Conservation (phyloP, 2,113 vertebrate species). For the Leiothrix lutea region DNA sequence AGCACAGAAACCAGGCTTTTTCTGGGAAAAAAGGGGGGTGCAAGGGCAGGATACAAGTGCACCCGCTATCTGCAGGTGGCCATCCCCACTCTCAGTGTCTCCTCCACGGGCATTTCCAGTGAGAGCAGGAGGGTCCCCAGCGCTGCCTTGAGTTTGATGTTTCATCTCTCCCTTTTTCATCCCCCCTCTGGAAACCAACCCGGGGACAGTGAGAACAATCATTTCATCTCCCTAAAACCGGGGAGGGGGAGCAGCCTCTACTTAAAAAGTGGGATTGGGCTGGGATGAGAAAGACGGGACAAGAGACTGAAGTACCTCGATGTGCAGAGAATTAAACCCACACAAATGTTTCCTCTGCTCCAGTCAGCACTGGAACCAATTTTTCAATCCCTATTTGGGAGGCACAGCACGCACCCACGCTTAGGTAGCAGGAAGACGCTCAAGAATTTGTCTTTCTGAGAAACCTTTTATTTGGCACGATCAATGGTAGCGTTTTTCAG, state of each 20-base stretch:
- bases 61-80: neutral
- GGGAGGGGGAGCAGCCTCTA: fast-evolving
- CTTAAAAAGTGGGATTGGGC: neutral
- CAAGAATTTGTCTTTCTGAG: conserved; percentile 41
- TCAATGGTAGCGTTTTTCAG: neutral
- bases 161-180: neutral
- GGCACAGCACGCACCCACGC: neutral
- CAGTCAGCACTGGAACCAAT: neutral
- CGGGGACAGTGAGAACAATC: fast-evolving
- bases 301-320: neutral
- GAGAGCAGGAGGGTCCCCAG: neutral
- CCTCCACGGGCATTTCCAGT: neutral
- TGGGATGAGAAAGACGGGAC: neutral
- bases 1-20: neutral
- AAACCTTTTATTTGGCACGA: conserved; percentile 62
- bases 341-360: neutral
- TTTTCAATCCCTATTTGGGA: neutral
- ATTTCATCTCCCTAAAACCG: neutral
- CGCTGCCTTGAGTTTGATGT: fast-evolving
- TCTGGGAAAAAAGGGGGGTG: neutral
- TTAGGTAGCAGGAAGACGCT: conserved; percentile 43
- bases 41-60: neutral
- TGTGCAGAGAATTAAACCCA: neutral
- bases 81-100: neutral
- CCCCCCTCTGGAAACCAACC: neutral